Evolutionary conservation across 2,797 vertebrate species (phyloP).

Genomic region (Pelochelys cantorii): DNA sequence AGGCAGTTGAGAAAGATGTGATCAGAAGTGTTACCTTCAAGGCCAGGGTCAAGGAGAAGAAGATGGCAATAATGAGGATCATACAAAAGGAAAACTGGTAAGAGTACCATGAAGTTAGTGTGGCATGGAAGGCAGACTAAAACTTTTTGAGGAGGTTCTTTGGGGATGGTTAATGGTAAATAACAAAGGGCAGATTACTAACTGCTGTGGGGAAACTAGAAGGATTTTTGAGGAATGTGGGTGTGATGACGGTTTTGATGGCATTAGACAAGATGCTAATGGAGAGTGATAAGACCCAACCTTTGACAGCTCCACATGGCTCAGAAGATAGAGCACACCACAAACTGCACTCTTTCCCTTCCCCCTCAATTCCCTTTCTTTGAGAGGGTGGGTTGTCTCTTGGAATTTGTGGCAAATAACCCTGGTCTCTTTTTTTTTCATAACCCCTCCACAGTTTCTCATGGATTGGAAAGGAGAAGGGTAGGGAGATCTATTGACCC

Average conservation of each 20-base stretch:
- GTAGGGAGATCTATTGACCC: not conserved
- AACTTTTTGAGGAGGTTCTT: not conserved
- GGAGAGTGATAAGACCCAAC: not conserved
- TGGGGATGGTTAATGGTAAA: not conserved
- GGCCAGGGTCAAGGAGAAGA: not conserved
- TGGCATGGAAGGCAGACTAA: not conserved
- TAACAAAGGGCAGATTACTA: not conserved
- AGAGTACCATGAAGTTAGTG: not conserved
- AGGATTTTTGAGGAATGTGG: not conserved
- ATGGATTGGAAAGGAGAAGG: not conserved
- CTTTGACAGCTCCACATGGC: not conserved
- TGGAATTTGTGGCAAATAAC: not conserved
- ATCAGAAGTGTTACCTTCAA: not conserved
- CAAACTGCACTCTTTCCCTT: not conserved
- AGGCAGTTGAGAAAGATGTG: not conserved
- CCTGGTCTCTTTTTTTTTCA: not conserved
- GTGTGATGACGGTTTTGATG: not conserved
- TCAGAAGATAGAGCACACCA: rapidly evolving
- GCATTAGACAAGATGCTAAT: not conserved
- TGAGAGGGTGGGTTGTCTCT: not conserved
- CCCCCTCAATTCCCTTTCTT: not conserved
- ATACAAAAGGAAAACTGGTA: not conserved
- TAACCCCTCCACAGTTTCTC: not conserved
- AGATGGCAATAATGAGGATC: not conserved
- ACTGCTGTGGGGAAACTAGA: not conserved